These are phyloP conservation scores for Endotricha flammealis DNA, from an alignment of 2,888 invertebrate species.

Conservation along the genomic window DNA sequence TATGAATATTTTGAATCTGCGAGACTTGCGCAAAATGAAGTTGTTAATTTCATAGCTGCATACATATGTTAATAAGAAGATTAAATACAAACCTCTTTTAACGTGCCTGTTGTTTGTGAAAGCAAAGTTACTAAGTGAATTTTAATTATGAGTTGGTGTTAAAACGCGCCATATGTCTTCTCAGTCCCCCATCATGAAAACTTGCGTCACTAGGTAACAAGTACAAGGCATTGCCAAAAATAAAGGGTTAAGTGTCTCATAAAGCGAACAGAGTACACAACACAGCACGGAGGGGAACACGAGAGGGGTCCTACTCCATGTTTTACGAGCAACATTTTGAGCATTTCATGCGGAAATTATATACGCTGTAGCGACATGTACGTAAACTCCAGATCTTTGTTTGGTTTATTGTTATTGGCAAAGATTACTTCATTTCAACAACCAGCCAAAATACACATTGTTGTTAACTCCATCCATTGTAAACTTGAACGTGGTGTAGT, in stretches of 20 bases:
- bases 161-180: neutral
- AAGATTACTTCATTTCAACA: constrained; percentile 1
- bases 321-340: constrained; percentile 37
- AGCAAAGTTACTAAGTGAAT: neutral
- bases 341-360: constrained; percentile 39
- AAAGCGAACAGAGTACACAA: constrained; percentile 48
- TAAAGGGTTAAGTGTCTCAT: constrained; percentile 49
- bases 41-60: constrained; percentile 3
- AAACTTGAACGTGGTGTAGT: too few relatives aligned
- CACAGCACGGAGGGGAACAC: constrained; percentile 30
- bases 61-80: constrained; percentile 4
- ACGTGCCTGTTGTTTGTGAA: neutral
- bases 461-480: too few relatives aligned
- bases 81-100: neutral
- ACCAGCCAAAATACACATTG: too few relatives aligned
- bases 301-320: constrained; percentile 24
- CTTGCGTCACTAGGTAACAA: constrained; percentile 12
- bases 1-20: neutral
- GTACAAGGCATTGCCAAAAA: constrained; percentile 39
- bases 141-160: neutral
- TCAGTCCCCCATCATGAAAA: neutral
- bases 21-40: neutral
- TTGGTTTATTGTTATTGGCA: constrained; percentile 17
- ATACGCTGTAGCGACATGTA: constrained; percentile 21
- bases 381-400: constrained; percentile 29